These are phyloP conservation scores for Rhipidura dahli DNA, from an alignment of 2,113 vertebrate genomes.

Conservation along the genomic window DNA sequence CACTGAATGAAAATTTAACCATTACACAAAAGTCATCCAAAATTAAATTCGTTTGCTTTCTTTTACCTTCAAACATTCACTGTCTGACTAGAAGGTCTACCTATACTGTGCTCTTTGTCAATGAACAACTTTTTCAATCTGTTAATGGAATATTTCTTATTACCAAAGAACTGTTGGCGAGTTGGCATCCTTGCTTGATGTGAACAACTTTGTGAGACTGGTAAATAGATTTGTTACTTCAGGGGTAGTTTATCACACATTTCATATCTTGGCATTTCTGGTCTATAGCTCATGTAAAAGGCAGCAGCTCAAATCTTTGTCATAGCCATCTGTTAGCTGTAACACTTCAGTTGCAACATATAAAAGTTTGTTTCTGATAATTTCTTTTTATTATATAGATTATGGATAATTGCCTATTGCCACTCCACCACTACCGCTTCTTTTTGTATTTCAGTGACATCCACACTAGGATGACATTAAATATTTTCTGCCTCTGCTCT, in stretches of 20 bases:
- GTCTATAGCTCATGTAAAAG: neutral
- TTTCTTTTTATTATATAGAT: neutral
- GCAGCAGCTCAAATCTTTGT: neutral
- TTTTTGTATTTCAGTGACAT: neutral
- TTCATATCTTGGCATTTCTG: neutral
- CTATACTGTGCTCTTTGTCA: neutral
- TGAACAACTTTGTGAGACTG: neutral
- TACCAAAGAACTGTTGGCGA: neutral
- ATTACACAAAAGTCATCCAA: neutral
- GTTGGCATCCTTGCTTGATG: neutral
- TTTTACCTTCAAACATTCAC: neutral
- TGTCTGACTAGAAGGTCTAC: neutral
- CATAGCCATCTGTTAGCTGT: neutral
- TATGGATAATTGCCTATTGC: neutral
- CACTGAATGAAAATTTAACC: neutral
- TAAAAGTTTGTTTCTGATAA: neutral
- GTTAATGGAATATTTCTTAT: neutral
- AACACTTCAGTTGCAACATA: neutral
- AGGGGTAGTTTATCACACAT: neutral
- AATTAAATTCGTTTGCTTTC: neutral
- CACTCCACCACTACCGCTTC: neutral
- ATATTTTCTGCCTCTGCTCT: neutral
- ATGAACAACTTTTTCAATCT: neutral
- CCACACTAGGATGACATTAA: neutral
- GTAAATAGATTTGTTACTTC: slow-evolving; percentile 20